Evolutionary conservation across 2,888 invertebrate genomes (phyloP), one percentile per base, ranked within the genome.

Genomic region (Anagyrus pseudococci): DNA sequence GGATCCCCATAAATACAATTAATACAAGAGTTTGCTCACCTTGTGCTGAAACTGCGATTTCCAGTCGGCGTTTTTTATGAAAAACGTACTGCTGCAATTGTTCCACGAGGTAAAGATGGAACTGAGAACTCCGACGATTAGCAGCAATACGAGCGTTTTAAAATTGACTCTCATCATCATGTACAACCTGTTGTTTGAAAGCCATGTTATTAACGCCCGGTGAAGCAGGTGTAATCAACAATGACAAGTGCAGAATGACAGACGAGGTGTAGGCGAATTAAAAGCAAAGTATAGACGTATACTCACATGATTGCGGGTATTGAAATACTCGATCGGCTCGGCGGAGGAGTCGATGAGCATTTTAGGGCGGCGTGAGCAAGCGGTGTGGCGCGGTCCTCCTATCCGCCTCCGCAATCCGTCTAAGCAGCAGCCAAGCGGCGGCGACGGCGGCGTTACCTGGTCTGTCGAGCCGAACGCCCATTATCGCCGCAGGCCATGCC

Each of bases 91-190:
- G 2, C 89, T 88, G 75, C 93, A 93, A 75, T 88, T 88, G 75
- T 88, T 89, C 89, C 92, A 93, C 70, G 91, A 86, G 43, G 87
- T 85, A 54, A 92, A 81, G 68, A 89, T 88, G 70, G 90, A 87
- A 70, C 91, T 83, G 70, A 89, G 80, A 43, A 89, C 89, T 58
- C 77, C 76, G 44, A 78, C 76, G 69, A 77, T 68, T 40, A 80
- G 65, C 67, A 79, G 57, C 53, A 90, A 82, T 69, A 93, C 82
- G 68, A 89, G 85, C 75, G 88, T 84, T 82, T 92, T 92, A 80
- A 92, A 84, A 81, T 92, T 93, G 74, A 92, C 82, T 71, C 92
- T 87, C 87, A 91, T 86, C 85, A 90, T 89, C 84, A 89, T 86
- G 76, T 81, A 82, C 73, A 82, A 83, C 76, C 79, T 79, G 50